phyloP scores from a whole-genome alignment of 2,888 invertebrate genomes.

The Patella depressa region DNA sequence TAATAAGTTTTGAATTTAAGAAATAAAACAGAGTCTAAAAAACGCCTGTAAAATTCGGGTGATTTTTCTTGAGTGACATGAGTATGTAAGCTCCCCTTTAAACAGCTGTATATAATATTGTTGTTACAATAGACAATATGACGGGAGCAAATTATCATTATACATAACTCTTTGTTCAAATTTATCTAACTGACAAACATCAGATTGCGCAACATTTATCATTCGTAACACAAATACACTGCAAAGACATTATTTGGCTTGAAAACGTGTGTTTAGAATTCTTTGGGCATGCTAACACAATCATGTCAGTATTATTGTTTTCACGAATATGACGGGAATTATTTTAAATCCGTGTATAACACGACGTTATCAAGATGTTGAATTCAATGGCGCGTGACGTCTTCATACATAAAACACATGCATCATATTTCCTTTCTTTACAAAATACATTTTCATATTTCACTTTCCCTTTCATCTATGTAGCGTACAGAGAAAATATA shows the following conservation, averaged over 20 bases:
- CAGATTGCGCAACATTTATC: neutral
- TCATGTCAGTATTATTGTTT: neutral
- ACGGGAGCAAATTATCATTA: neutral
- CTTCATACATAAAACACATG: constrained; percentile 7
- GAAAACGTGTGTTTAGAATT: constrained; percentile 2
- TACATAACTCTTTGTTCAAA: neutral
- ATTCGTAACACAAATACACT: neutral
- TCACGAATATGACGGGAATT: neutral
- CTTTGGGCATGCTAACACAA: neutral
- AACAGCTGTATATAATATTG: neutral
- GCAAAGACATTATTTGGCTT: constrained; percentile 10
- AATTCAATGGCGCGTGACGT: constrained; percentile 7
- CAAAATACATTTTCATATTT: neutral
- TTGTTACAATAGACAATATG: constrained; percentile 1
- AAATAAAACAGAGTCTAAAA: too few species aligned
- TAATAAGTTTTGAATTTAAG: too few species aligned
- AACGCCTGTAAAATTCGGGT: too few species aligned
- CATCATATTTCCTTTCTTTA: constrained; percentile 2
- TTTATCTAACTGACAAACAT: neutral
- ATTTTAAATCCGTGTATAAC: neutral
- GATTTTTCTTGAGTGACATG: too few species aligned
- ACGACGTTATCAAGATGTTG: neutral
- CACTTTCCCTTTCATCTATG: neutral
- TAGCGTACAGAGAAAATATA: neutral
- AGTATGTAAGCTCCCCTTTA: too few species aligned